Evolutionary conservation across 2,888 invertebrate species (phyloP), one percentile per base, ranked within the genome.

Genomic region (Hirtodrosophila cameraria): DNA sequence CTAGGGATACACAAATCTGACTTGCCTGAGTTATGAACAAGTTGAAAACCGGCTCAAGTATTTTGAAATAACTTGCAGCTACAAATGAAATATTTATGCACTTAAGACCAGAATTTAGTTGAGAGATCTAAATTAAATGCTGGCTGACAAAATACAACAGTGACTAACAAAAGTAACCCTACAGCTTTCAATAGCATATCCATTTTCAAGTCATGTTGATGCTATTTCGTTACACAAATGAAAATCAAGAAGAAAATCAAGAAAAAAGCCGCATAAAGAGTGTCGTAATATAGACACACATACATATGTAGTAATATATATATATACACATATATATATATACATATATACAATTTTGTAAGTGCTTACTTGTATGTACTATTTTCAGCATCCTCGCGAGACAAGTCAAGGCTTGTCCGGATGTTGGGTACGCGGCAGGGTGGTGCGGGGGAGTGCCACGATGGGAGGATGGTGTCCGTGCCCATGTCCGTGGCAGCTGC

Each of bases 401-500:
- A 59, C 59, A 71, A 71, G 73, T 71, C 70, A 71, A 71, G 70
- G 70, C 61, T 60, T 38, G 30, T 0, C 23, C 12, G 41, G 2
- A 15, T 8, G 30, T 1, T 36, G 23, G 7, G 13, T 4, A 8
- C 16, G 2, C n/a, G n/a, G 43, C 3, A n/a, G 33, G 16, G 39
- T 12, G 28, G 18, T 3, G 35, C 9, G 23, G 13, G 8, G 23
- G 12, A 20, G 53, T 25, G 28, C 25, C 60, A 30, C 38, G 52
- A n/a, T n/a, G n/a, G n/a, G n/a, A n/a, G n/a, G 65, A 41, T 43
- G 59, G 59, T 58, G 66, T 31, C 12, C 12, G 20, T 48, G 69
- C 49, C 13, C 38, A 18, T 61, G 68, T 55, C 53, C 28, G 61
- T 74, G 55, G 61, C 82, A 77, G 75, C 67, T 75, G 78, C 82